phyloP scores from a whole-genome alignment of 2,797 vertebrate genomes.

The Sebastolobus alascanus region DNA sequence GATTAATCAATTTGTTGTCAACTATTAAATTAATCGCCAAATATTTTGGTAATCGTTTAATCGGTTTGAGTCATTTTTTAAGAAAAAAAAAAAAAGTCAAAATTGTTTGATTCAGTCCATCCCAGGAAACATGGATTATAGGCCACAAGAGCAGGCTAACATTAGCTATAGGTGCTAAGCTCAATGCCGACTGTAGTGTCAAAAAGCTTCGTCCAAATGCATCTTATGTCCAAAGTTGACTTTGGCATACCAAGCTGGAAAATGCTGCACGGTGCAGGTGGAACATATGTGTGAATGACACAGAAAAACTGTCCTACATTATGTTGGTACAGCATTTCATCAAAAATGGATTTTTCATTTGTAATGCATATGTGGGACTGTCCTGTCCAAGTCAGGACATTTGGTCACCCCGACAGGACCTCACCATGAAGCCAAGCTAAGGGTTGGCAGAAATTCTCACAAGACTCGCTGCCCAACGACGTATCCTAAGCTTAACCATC shows the following conservation, averaged over 20 bases:
- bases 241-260: background rate
- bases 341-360: background rate
- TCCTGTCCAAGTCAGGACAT: background rate
- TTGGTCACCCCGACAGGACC: background rate
- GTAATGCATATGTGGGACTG: background rate
- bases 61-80: too few species aligned
- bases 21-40: too few species aligned
- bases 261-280: background rate
- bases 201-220: background rate
- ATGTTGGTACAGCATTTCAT: background rate
- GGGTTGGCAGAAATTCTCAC: too few species aligned
- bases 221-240: background rate
- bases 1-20: too few species aligned
- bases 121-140: background rate
- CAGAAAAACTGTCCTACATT: background rate
- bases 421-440: background rate
- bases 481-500: accelerated
- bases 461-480: too few species aligned
- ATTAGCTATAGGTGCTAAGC: background rate
- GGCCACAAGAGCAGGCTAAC: background rate
- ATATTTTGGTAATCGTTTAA: too few species aligned
- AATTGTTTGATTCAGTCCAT: background rate
- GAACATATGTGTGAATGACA: background rate
- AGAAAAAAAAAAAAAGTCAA: too few species aligned
- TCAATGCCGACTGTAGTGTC: background rate